A percentile compares a stretch with the other conserved stretches of the same genome.
These are phyloP conservation scores for Subacronicta megacephala DNA, from an alignment of 2,888 invertebrate genomes.

Conservation along the genomic window DNA sequence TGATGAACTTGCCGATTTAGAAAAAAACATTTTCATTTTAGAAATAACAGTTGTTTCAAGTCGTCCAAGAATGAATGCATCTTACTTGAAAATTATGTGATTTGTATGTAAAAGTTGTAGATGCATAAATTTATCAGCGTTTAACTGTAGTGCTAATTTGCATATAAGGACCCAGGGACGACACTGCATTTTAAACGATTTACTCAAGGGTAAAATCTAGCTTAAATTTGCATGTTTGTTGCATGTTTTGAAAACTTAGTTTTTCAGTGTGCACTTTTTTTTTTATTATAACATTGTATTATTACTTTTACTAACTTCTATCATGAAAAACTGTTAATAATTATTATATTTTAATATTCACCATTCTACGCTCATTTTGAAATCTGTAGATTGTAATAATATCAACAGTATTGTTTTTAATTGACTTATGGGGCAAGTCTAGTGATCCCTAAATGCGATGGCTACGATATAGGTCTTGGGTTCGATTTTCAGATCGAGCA, in stretches of 20 bases:
- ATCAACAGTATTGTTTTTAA: too few relatives aligned
- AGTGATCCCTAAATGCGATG: too few relatives aligned
- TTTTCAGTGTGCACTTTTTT: neutral
- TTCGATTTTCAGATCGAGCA: too few relatives aligned
- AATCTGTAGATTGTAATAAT: too few relatives aligned
- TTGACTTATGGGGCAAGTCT: too few relatives aligned
- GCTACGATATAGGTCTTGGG: too few relatives aligned
- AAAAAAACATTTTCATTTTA: neutral
- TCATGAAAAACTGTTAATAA: too few relatives aligned
- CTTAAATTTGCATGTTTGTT: constrained; percentile 13
- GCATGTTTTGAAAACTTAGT: constrained; percentile 4
- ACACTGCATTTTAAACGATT: neutral
- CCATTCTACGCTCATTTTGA: too few relatives aligned
- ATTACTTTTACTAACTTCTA: too few relatives aligned
- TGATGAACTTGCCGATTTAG: too few relatives aligned
- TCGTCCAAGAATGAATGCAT: neutral
- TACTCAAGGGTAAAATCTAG: neutral
- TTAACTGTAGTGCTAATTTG: neutral
- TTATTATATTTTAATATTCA: too few relatives aligned
- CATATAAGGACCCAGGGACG: neutral
- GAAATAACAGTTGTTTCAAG: neutral
- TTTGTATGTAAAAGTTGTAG: neutral
- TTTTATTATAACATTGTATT: neutral
- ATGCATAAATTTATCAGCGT: neutral
- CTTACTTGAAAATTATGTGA: neutral